phyloP scores from a whole-genome alignment of 2,113 vertebrate genomes.

The Andinoacara biseriatus region DNA sequence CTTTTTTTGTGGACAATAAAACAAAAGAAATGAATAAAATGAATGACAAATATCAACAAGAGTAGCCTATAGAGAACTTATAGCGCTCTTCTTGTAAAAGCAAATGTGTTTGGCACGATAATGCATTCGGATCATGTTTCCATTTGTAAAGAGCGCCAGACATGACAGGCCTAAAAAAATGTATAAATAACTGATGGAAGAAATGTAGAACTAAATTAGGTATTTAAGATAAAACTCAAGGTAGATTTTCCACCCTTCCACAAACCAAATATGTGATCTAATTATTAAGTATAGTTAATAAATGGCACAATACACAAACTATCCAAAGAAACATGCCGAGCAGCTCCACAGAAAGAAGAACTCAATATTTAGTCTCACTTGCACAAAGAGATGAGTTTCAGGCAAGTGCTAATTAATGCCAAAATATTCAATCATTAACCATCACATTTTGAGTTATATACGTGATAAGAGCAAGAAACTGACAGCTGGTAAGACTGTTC shows the following conservation, averaged over 20 bases:
- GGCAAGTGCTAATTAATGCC: conserved; percentile 28
- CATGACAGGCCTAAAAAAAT: no score
- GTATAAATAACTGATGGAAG: not conserved
- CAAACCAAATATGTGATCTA: not conserved
- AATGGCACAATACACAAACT: not conserved
- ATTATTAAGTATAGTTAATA: not conserved
- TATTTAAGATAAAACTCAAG: not conserved
- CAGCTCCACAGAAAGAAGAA: not conserved
- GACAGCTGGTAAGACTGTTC: conserved; percentile 61
- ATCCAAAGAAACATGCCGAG: not conserved
- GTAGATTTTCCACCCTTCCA: not conserved
- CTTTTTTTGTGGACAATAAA: no score
- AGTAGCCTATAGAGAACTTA: no score
- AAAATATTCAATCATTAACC: conserved; percentile 47
- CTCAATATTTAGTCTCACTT: not conserved
- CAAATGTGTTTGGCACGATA: no score
- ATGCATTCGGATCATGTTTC: no score
- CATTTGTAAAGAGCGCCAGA: no score
- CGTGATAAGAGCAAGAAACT: conserved; percentile 7
- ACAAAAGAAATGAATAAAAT: no score
- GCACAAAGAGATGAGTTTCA: conserved; percentile 11
- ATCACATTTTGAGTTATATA: conserved; percentile 27
- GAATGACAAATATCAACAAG: no score
- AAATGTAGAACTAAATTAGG: not conserved
- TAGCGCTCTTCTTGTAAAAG: no score